Conservation (phyloP, 2,888 invertebrate species). For the Monochamus alternatus region DNA sequence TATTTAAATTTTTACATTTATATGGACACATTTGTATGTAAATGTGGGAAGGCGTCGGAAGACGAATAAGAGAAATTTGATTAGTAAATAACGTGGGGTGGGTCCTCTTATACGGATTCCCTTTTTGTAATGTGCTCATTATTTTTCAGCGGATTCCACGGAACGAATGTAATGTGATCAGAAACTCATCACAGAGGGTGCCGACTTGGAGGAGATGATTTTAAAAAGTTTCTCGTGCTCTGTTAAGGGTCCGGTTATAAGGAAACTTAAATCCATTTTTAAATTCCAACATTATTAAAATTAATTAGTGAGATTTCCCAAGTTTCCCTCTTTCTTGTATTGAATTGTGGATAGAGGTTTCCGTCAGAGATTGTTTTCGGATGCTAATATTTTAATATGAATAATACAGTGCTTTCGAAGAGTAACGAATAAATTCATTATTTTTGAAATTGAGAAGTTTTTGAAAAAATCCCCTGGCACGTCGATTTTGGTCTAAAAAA, state of each 20-base stretch:
- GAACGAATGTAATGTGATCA: constrained; percentile 27
- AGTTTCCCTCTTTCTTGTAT: too few relatives aligned
- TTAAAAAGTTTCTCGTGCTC: constrained; percentile 17
- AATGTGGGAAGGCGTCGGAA: constrained; percentile 5
- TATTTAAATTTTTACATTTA: constrained; percentile 15
- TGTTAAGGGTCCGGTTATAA: background rate
- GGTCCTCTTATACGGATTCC: background rate
- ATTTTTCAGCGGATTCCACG: constrained; percentile 12
- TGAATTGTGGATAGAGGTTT: too few relatives aligned
- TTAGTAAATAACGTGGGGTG: constrained; percentile 7
- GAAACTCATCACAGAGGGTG: constrained; percentile 31
- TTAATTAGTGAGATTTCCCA: background rate
- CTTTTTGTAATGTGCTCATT: constrained; percentile 23
- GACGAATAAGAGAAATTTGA: constrained; percentile 13
- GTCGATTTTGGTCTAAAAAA: too few relatives aligned
- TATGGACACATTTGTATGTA: constrained; percentile 13
- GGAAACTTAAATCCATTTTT: background rate
- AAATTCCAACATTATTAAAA: background rate
- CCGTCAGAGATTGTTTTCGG: too few relatives aligned
- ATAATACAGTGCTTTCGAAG: too few relatives aligned
- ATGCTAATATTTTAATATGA: too few relatives aligned
- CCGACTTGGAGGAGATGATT: constrained; percentile 15
- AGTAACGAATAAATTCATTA: too few relatives aligned
- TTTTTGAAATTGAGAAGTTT: too few relatives aligned
- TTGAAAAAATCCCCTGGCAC: too few relatives aligned